Percentiles rank a stretch among this genome's conserved stretches.
Conservation (phyloP, 2,113 vertebrate genomes). For the Leuciscus idus region DNA sequence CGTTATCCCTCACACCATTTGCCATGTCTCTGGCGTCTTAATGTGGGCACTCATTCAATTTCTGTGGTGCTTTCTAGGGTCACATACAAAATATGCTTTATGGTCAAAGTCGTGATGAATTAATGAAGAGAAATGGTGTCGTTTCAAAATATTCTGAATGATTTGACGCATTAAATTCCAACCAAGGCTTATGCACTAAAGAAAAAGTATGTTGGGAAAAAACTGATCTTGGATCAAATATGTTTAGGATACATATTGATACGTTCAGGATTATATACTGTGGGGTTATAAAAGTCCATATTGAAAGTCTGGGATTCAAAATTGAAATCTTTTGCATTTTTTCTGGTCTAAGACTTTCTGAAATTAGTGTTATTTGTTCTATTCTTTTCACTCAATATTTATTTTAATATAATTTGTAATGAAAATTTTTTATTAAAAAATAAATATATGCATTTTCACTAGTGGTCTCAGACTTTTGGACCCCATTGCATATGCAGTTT, state of each 20-base stretch:
- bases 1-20: not conserved
- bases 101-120: not conserved
- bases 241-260: not conserved
- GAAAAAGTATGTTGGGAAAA: not conserved
- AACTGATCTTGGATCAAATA: not conserved
- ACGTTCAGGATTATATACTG: not conserved
- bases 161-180: not conserved
- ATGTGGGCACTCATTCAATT: not conserved
- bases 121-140: constrained; percentile 5
- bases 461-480: constrained; percentile 3
- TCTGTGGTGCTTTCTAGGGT: not conserved
- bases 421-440: not conserved
- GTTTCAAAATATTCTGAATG: not conserved
- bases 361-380: not conserved
- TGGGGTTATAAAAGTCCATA: not conserved
- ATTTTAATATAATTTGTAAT: not conserved
- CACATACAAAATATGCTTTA: not conserved
- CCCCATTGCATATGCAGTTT: not conserved
- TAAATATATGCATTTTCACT: not conserved
- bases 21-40: constrained; percentile 1
- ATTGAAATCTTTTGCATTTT: not conserved
- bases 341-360: not conserved
- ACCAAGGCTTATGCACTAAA: not conserved
- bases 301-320: not conserved
- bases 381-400: not conserved